Evolutionary conservation across 2,113 vertebrate genomes (phyloP), one percentile per base, ranked within the genome.

Genomic region (Prunella himalayana): DNA sequence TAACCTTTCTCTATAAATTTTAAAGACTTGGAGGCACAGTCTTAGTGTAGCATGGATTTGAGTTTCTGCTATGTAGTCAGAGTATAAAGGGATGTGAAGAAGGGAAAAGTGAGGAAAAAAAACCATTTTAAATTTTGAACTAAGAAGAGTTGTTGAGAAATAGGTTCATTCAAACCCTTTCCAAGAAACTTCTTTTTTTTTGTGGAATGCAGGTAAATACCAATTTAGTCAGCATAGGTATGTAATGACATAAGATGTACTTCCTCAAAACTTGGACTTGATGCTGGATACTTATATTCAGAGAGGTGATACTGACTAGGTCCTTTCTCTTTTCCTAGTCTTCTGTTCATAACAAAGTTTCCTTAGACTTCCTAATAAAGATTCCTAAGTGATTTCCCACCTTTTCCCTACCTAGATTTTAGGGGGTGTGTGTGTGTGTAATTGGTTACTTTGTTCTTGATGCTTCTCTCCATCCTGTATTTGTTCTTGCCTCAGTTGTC

Each of bases 201-300:
- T 88, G 39, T 78, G n/a, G 28, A 51, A 33, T 22, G n/a, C 11
- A 33, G 20, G 6, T 57, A 51, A 64, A 82, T 13, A 24, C 8
- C 11, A 31, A 11, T 63, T 78, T 13, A 57, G 27, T 59, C 8
- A 51, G 21, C 27, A 20, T 17, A 59, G 13, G 4, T 66, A 8
- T 44, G 30, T 35, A 47, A 10, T 64, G 18, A 16, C 1, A 1
- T 12, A 30, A 80, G 7, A 45, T 16, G 8, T 24, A 5, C 10
- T 57, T 78, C 4, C 37, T 65, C 25, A 71, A 31, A 90, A 57
- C 23, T 59, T 60, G 27, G 39, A 13, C 49, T 79, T 61, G 12
- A 30, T 5, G 3, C 18, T 51, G n/a, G 24, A 7, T 71, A 3
- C 0, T 2, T 72, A 0, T 2, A 7, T 76, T 53, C 70, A 63